Base-by-base conservation (phyloP, 2,888 invertebrate species). In the Pediacus dermestoides region DNA sequence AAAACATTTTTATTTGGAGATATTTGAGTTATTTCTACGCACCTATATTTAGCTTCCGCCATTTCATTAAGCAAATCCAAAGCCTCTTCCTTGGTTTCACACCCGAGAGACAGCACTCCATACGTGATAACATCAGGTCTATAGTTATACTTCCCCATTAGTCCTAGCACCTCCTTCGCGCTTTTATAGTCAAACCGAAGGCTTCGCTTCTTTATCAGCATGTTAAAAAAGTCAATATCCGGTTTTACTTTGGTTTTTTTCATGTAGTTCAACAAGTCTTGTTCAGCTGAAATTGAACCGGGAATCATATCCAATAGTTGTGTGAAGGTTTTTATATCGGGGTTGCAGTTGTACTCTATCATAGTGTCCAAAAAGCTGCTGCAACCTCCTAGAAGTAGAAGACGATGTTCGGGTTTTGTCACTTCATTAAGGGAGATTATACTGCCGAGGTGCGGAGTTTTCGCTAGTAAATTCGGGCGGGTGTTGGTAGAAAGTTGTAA, bases 191-290 rank as follows among this genome's bases (percentile, higher is more conserved):
- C 82, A 39, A 67, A 71, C 48, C 89, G 73, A 58, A 81, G 70
- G 58, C 82, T 82, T 39, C 89, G 76, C 61, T 82, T 88, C 58
- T 85, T 88, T 34, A 95, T 91, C 6, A 94, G 73, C 70, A 85
- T 78, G 66, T 93, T 94, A 59, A 81, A 91, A 65, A 93, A 90
- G 62, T 82, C 83, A 37, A 86, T 77, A 68, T 94, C 91, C 1
- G 83, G 74, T 52, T 74, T 75, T 0, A 89, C 63, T 6, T 77
- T 71, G 25, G 69, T 68, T 42, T 69, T 67, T 38, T 77, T 75
- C 67, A 91, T 79, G 37, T 72, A 67, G 33, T 68, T 66, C 3
- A 93, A 58, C 4, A 93, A 61, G 43, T 76, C 77, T 34, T 79
- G 73, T 66, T 95, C 93, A 9, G 80, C 78, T 34, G 78, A 72